Evolutionary conservation across 2,113 vertebrate genomes (phyloP), one percentile per base, ranked within the genome.

Genomic region (Elachura formosa): DNA sequence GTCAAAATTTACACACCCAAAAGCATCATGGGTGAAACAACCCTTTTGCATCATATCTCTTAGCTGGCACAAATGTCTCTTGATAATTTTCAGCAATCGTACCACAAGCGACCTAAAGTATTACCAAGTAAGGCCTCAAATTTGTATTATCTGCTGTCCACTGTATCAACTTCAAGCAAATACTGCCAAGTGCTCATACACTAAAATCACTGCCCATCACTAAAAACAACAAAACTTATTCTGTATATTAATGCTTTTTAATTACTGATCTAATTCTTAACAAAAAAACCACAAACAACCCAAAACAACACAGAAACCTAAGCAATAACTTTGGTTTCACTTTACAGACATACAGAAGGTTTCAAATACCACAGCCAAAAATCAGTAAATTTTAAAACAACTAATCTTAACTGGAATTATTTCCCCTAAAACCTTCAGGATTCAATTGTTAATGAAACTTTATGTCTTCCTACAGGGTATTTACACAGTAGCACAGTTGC

Each of bases 141-240:
- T 90, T 36, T 45, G 6, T 23, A 46, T 43, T 38, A 52, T 21
- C 28, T 79, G 48, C 55, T 48, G 56, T 43, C 25, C 51, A 54
- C 33, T 36, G 55, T 19, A 36, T 5, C 5, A 83, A 66, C 38
- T 45, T 43, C 43, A 83, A 56, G 11, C 21, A 64, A 79, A 64
- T 40, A 59, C n/a, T 28, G 28, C 45, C 36, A 84, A 84, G 11
- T 22, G 24, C 2, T 68, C n/a, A 49, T 12, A 59, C 0, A 0
- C 25, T 73, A 49, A 15, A 68, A 77, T 5, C 46, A 74, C n/a
- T n/a, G 18, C 12, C 69, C 63, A 33, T 17, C 11, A 59, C 12
- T 54, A 45, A 54, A 69, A 77, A 28, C 13, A 55, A 51, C 1
- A 58, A 7, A 66, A 59, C 18, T 41, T 74, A 78, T 28, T 66